Evolutionary conservation across 35 echinoderm and acorn worm species (phyloP), one percentile per base, ranked within the genome.

Genomic region (Lytechinus pictus): DNA sequence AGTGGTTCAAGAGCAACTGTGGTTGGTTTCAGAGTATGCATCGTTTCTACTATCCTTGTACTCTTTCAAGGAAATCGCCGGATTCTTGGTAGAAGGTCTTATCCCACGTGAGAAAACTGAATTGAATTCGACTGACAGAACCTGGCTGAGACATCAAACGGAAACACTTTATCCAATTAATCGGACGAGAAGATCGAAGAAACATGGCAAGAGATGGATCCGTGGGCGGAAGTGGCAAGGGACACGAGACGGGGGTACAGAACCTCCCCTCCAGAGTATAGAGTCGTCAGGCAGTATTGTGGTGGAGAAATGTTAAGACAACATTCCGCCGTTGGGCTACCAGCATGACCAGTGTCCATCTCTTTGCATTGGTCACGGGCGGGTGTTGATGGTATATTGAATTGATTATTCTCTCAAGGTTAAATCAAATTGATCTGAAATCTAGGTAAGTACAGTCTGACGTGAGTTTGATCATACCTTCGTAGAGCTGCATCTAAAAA

Each of bases 141-240:
- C 88, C 88, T 90, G 88, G 88, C 88, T 90, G 88, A 90, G 88
- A 90, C 88, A 90, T 90, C 88, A 90, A 90, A 90, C 88, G 88
- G 88, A 90, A 90, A 54, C 88, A 90, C 16, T 90, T 90, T 90
- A 90, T 90, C 88, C 88, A 90, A 90, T 90, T 90, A 90, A 90
- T 33, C 29, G 88, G 29, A 44, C 1, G 88, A 90, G 88, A 90
- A 90, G 44, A 90, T 90, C 88, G 88, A 90, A 90, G 88, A 90
- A 90, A 90, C 88, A 90, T 90, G 88, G 88, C 88, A 90, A 54
- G 88, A 33, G 88, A 54, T 33, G 9, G 16, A 33, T 44, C 28
- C 88, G 88, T 90, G 88, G 88, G 88, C 88, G 88, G 88, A 90
- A 90, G 88, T 90, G 88, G 29, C 52, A 27, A 54, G 29, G 88